These are phyloP conservation scores for Corythornis vintsioides DNA, from an alignment of 2,113 vertebrate species.

Conservation along the genomic window DNA sequence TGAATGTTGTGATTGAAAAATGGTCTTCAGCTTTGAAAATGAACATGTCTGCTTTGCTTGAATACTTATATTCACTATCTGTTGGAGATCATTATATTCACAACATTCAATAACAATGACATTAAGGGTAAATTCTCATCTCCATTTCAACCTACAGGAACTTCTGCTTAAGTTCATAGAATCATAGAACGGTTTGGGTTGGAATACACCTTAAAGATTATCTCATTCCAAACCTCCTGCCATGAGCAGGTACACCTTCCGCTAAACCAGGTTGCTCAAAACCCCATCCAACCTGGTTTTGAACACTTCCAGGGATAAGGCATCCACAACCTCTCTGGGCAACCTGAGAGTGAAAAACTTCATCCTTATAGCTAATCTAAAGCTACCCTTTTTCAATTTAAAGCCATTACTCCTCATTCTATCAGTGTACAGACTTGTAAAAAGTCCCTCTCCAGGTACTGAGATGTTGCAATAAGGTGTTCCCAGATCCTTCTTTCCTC, in stretches of 20 bases:
- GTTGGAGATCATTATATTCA: conserved; percentile 59
- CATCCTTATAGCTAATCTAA: neutral
- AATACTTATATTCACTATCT: conserved; percentile 52
- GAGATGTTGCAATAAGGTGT: neutral
- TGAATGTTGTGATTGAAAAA: conserved; percentile 69
- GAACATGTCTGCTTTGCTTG: conserved; percentile 45
- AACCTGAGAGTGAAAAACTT: neutral
- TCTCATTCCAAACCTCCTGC: neutral
- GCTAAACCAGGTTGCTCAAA: neutral
- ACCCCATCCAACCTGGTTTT: neutral
- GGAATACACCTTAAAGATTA: neutral
- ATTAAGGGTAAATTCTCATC: conserved; percentile 36
- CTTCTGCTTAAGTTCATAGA: conserved; percentile 1
- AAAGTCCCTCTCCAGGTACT: neutral
- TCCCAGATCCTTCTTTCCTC: neutral
- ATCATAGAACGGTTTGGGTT: neutral
- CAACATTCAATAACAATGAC: conserved; percentile 26
- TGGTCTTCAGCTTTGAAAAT: conserved; percentile 68
- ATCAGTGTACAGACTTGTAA: neutral
- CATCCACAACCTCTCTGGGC: neutral
- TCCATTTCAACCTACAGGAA: conserved; percentile 17
- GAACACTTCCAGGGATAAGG: neutral
- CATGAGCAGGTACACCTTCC: neutral
- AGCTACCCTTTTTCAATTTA: neutral
- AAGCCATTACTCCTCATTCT: neutral